A percentile compares a stretch with the other conserved stretches of the same genome.
Evolutionary conservation across 2,888 invertebrate genomes (phyloP).

Genomic region (Clepsis dumicolana): DNA sequence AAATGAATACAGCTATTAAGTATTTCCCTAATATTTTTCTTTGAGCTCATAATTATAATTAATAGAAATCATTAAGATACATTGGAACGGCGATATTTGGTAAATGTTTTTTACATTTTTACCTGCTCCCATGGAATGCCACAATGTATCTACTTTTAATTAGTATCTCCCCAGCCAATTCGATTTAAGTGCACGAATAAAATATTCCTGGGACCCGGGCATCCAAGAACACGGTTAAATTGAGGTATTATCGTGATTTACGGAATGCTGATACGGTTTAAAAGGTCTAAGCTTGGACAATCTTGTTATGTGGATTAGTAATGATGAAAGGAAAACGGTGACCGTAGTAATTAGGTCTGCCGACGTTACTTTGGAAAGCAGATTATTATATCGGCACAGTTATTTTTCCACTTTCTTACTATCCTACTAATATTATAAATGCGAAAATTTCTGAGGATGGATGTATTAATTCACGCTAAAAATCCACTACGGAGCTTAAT

Average conservation of each 20-base stretch:
- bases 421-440: too few species aligned
- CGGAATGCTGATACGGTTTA: constrained; percentile 29
- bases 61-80: not conserved
- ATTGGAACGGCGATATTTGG: not conserved
- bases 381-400: constrained; percentile 7
- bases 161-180: constrained; percentile 26
- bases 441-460: too few species aligned
- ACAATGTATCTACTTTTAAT: constrained; percentile 26
- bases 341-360: constrained; percentile 23
- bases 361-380: not conserved
- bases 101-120: not conserved
- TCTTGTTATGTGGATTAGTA: constrained; percentile 35
- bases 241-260: constrained; percentile 44
- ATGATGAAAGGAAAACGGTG: constrained; percentile 30
- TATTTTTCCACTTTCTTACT: too few species aligned
- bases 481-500: too few species aligned
- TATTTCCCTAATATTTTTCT: too few species aligned
- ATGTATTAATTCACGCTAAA: too few species aligned
- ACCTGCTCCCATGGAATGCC: constrained; percentile 21
- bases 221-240: constrained; percentile 34
- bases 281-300: constrained; percentile 28
- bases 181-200: constrained; percentile 40
- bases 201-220: constrained; percentile 32
- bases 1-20: too few species aligned
- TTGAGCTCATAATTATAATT: too few species aligned